Evolutionary conservation across 2,797 vertebrate genomes (phyloP), one percentile per base, ranked within the genome.

Genomic region (Centroberyx gerrardi): DNA sequence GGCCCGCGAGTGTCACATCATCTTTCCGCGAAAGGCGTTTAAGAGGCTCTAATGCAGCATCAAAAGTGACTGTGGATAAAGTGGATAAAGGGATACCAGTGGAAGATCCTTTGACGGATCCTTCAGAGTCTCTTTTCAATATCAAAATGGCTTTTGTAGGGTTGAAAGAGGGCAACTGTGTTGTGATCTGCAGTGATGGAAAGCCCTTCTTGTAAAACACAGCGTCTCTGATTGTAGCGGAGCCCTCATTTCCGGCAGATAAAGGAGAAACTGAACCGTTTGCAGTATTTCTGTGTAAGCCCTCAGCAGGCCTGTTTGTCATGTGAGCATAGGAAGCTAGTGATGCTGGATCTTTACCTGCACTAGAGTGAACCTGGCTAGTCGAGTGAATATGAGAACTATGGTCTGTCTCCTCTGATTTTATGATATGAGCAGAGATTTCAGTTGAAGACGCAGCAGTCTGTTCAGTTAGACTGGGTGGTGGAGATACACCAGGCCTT

Each of bases 121-220:
- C 54, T 51, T 72, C 58, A 64, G 81, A 67, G 69, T 10, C 27
- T 81, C 72, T 56, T 59, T 71, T 78, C 12, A 72, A 40, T 33
- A 48, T 52, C 33, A 81, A 63, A 3, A 51, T 28, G 44, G 74
- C 72, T 72, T 87, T 72, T 68, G 66, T 77, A 44, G 77, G 62
- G 17, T 58, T 67, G 3, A 84, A 74, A 81, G 74, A 80, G 61
- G 72, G 63, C 59, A 72, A 54, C 27, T 40, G 68, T 66, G 76
- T 72, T 40, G 63, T 72, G 46, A 83, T 36, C 15, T 59, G 36
- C 55, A 28, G 51, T 62, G 68, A 68, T 40, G 66, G n/a, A 69
- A 66, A 12, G 40, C 44, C 51, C 42, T 63, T 80, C 55, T 60
- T 83, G 62, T 81, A 46, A 74, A 86, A 71, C 2, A 7, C 3